These are phyloP conservation scores for Margaritifera margaritifera DNA, from an alignment of 2,888 invertebrate species.

Conservation along the genomic window DNA sequence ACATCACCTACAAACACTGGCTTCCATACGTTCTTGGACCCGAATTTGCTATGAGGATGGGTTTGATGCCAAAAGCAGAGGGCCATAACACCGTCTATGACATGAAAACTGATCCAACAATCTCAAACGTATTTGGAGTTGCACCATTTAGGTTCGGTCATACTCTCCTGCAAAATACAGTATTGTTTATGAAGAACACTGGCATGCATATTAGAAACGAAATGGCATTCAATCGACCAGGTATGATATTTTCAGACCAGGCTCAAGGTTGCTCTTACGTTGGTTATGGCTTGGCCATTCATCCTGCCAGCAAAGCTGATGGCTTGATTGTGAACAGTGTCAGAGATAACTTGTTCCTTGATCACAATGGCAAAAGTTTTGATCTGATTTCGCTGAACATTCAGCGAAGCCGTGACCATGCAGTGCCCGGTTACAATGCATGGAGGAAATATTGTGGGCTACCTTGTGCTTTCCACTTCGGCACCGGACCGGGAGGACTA, in stretches of 20 bases:
- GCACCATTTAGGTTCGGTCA: slow-evolving; percentile 96
- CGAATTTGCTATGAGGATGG: slow-evolving; percentile 16
- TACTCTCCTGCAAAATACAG: slow-evolving; percentile 85
- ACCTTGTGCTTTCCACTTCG: slow-evolving; percentile 37
- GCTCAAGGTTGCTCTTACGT: slow-evolving; percentile 31
- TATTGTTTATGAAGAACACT: slow-evolving; percentile 32
- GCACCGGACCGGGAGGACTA: slow-evolving; percentile 32
- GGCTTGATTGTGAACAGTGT: slow-evolving; percentile 34
- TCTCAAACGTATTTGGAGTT: slow-evolving; percentile 91
- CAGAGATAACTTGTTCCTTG: slow-evolving; percentile 88
- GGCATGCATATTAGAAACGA: slow-evolving; percentile 32
- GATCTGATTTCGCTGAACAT: slow-evolving; percentile 91
- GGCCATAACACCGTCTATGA: slow-evolving; percentile 88
- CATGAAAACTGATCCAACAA: slow-evolving; percentile 83
- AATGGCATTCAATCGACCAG: slow-evolving; percentile 42
- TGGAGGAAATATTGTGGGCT: slow-evolving; percentile 77
- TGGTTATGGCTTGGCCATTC: slow-evolving; percentile 28
- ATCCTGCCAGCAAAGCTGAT: slow-evolving; percentile 36
- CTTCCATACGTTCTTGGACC: slow-evolving; percentile 84
- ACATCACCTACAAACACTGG: slow-evolving; percentile 72
- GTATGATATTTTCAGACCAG: slow-evolving; percentile 28
- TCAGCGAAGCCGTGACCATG: slow-evolving; percentile 91
- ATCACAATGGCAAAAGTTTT: slow-evolving; percentile 71
- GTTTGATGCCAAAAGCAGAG: slow-evolving; percentile 79
- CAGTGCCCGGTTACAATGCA: slow-evolving; percentile 84